Conservation (phyloP, 2,888 invertebrate genomes). For the Eupithecia inturbata region DNA sequence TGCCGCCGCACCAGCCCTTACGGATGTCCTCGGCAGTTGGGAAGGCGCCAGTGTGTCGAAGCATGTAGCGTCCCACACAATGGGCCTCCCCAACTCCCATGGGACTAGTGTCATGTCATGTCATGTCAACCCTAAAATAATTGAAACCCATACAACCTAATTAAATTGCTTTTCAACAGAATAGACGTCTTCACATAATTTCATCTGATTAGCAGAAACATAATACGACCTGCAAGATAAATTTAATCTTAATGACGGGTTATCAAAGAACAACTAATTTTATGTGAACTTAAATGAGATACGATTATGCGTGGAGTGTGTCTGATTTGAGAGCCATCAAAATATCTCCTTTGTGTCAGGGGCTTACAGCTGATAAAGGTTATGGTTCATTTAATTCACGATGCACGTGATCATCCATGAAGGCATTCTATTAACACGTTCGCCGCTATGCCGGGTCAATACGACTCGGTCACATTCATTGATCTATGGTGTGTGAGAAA, state of each 20-base stretch:
- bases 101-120: no score
- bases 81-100: no score
- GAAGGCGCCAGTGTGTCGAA: no score
- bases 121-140: neutral
- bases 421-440: neutral
- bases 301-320: constrained; percentile 11
- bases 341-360: constrained; percentile 18
- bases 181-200: neutral
- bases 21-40: no score
- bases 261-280: neutral
- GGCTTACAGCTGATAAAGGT: constrained; percentile 11
- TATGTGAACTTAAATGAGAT: constrained; percentile 3
- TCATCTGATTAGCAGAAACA: neutral
- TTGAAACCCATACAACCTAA: neutral
- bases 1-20: no score
- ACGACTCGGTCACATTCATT: neutral
- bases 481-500: neutral
- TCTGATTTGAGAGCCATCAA: constrained; percentile 22
- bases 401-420: neutral
- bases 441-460: neutral
- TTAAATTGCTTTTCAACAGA: neutral
- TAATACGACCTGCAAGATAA: neutral
- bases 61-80: no score
- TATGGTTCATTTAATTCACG: constrained; percentile 24
- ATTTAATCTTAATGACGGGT: neutral